Evolutionary conservation across 1,140 invertebrate species (phyloP), one percentile per base, ranked within the genome.

Genomic region (Rhagoletis zephyria): DNA sequence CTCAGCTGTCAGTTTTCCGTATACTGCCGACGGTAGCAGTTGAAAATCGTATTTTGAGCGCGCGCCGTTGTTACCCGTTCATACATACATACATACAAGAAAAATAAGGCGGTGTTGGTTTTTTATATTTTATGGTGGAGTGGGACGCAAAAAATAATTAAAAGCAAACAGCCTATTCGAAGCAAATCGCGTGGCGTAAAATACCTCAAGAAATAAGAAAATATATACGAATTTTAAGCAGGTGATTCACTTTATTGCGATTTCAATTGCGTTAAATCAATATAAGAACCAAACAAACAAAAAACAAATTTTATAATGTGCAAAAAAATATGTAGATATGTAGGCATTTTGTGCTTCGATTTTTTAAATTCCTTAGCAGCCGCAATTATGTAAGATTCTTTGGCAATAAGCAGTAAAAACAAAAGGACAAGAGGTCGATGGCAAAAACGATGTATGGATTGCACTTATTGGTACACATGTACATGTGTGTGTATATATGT

Each of bases 1-100:
- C 74, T 81, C 74, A 81, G 74, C 74, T 81, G 74, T 81, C 74
- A 81, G 74, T 81, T 81, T 81, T 81, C 51, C 74, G 19, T 81
- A 81, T 6, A 56, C 14, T 56, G 45, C 48, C 74, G 74, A 56
- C 48, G 12, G 74, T 9, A 81, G 9, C 45, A 19, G 74, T 81
- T 81, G 74, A 56, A 81, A 81, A 56, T 19, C n/a, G 12, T 19
- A 0, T 81, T 81, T 81, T 2, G 16, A 81, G 5, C 40, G 30
- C 30, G 48, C 7, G 9, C 12, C 0, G 6, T 81, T 6, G 1
- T 3, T 10, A 16, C 3, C 48, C 14, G 42, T n/a, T n/a, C n/a
- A n/a, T 77, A 48, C 16, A 48, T 77, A 56, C 14, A 48, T 67
- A 48, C 40, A 56, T 10, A 2, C 51, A 56, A n/a, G 12, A 48